Percentiles rank a stretch among this genome's conserved stretches.
phyloP scores from a whole-genome alignment of 2,113 vertebrate species.

The Daphoenositta chrysoptera region DNA sequence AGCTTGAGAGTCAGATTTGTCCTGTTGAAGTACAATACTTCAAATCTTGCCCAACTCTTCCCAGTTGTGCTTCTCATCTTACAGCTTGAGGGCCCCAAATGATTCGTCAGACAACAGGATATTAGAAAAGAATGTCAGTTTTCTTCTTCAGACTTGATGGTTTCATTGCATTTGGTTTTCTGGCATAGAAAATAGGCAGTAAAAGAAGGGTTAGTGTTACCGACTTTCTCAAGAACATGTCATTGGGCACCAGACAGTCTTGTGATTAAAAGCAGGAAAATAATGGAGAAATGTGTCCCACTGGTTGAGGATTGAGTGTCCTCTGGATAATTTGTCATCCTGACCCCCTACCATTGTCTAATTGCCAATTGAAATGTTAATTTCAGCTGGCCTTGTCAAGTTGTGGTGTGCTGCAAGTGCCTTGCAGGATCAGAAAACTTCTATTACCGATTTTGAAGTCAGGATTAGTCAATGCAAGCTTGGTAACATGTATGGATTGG shows the following conservation, averaged over 20 bases:
- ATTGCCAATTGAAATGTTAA: not conserved
- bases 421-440: not conserved
- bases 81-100: not conserved
- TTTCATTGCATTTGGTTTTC: not conserved
- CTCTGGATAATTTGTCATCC: not conserved
- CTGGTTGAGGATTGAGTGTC: not conserved
- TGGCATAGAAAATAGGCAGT: not conserved
- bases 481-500: fast-evolving
- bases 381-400: not conserved
- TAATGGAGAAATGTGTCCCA: not conserved
- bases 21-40: not conserved
- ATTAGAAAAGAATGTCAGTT: not conserved
- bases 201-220: not conserved
- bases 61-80: not conserved
- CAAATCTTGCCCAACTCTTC: not conserved
- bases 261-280: not conserved
- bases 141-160: not conserved
- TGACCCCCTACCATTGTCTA: not conserved
- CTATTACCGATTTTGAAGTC: not conserved
- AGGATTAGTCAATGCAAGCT: not conserved
- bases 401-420: not conserved
- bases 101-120: not conserved
- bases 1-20: not conserved
- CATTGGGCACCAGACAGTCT: not conserved
- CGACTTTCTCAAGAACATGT: not conserved